Evolutionary conservation across 2,888 invertebrate species (phyloP), one percentile per base, ranked within the genome.

Genomic region (Rhingia rostrata): DNA sequence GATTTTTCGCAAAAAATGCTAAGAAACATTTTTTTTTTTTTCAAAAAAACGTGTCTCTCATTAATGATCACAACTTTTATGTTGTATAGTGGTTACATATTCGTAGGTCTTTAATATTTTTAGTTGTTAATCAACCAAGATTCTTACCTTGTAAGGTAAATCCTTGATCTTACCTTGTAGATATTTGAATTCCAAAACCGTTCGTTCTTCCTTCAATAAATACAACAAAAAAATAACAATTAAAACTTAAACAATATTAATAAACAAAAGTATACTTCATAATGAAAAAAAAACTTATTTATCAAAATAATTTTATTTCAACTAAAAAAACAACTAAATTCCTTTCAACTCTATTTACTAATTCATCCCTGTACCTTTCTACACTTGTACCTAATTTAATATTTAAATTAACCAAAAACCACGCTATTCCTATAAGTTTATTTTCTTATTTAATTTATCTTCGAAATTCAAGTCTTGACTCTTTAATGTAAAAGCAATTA

Each of bases 401-500:
- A 39, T 60, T 49, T 60, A 37, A 63, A 70, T 37, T 14, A 53
- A 61, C 35, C 30, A 43, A 3, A 41, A 49, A 49, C 7, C 22
- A 35, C 33, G 37, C 61, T 63, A 63, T 61, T 67, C 58, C 53
- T 45, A 7, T 64, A 41, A 22, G 22, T 70, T 22, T 49, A 56
- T 14, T 4, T 53, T 61, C 12, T n/a, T 2, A 9, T 56, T 41
- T 49, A 9, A 49, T 10, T 63, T 60, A 43, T 70, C 47, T 22
- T 54, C 22, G 4, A 54, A 54, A 45, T 12, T 45, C 32, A 58
- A 22, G 49, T 64, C 53, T 64, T 66, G 3, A 67, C 56, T 39
- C 10, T 54, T 66, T 60, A 73, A 64, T 35, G 33, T 56, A 67
- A 83, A 74, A 80, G 74, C 74, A 80, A 80, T 79, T 79, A 79